Evolutionary conservation across 2,888 invertebrate species (phyloP).

Genomic region (Dicycla oo): DNA sequence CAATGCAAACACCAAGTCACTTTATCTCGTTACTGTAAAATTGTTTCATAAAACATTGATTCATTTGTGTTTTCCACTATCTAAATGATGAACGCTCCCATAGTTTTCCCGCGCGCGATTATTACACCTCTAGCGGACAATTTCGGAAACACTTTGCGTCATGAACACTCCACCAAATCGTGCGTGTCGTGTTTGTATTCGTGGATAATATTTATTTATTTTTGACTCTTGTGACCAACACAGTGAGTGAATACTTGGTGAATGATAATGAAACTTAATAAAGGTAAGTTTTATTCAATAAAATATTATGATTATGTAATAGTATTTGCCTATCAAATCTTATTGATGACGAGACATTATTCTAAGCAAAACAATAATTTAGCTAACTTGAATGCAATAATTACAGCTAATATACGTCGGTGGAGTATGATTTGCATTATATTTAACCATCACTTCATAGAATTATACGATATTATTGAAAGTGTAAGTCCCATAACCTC

Average conservation of each 20-base stretch:
- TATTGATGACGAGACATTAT: constrained; percentile 73
- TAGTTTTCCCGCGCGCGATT: constrained; percentile 71
- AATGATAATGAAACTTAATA: constrained; percentile 63
- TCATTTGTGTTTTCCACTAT: constrained; percentile 33
- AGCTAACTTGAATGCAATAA: neutral
- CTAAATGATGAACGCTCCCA: constrained; percentile 62
- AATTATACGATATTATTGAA: constrained; percentile 40
- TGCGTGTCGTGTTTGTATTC: constrained; percentile 81
- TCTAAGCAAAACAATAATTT: constrained; percentile 32
- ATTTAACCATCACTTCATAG: neutral
- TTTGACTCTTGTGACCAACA: constrained; percentile 62
- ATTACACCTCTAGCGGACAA: constrained; percentile 72
- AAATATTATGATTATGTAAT: constrained; percentile 81
- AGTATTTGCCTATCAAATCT: constrained; percentile 63
- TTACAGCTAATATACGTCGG: neutral
- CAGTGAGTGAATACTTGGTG: constrained; percentile 64
- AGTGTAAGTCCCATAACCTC: constrained; percentile 56
- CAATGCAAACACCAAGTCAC: neutral
- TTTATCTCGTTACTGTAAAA: neutral
- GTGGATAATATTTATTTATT: constrained; percentile 72
- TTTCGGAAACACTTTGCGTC: constrained; percentile 78
- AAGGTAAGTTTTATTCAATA: constrained; percentile 77
- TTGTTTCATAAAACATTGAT: neutral
- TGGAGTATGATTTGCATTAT: constrained; percentile 18
- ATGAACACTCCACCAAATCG: constrained; percentile 71